These are phyloP conservation scores for Plecotus auritus DNA, from an alignment of 2,113 vertebrate species.

Conservation along the genomic window DNA sequence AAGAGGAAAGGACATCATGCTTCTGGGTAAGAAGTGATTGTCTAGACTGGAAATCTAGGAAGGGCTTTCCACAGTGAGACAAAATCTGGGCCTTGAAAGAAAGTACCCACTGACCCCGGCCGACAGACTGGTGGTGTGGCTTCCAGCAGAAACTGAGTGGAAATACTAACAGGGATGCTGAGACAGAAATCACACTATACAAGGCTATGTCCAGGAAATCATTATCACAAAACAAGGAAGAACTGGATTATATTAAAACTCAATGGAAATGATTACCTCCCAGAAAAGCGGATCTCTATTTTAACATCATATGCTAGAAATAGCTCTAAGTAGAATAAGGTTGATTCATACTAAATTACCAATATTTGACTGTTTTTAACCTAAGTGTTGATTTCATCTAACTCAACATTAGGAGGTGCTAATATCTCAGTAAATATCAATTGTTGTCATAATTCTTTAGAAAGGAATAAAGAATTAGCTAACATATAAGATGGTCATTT, in stretches of 20 bases:
- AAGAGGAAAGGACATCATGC: neutral
- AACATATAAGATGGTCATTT: neutral
- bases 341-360: neutral
- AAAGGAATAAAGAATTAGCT: neutral
- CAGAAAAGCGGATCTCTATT: neutral
- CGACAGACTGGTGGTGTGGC: rapidly evolving
- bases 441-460: neutral
- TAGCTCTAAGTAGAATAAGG: neutral
- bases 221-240: neutral
- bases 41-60: neutral
- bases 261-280: neutral
- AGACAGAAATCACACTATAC: rapidly evolving
- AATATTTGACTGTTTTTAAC: neutral
- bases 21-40: neutral
- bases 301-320: neutral
- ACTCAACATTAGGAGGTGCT: neutral
- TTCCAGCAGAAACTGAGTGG: neutral
- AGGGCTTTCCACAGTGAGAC: neutral
- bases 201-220: neutral
- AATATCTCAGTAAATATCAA: neutral
- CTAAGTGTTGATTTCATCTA: neutral
- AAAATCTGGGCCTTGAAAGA: neutral
- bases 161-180: neutral
- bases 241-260: neutral
- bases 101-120: neutral